Percentiles rank a stretch among this genome's conserved stretches.
These are phyloP conservation scores for Poecilia wingei DNA, from an alignment of 2,797 vertebrate genomes.

Conservation along the genomic window DNA sequence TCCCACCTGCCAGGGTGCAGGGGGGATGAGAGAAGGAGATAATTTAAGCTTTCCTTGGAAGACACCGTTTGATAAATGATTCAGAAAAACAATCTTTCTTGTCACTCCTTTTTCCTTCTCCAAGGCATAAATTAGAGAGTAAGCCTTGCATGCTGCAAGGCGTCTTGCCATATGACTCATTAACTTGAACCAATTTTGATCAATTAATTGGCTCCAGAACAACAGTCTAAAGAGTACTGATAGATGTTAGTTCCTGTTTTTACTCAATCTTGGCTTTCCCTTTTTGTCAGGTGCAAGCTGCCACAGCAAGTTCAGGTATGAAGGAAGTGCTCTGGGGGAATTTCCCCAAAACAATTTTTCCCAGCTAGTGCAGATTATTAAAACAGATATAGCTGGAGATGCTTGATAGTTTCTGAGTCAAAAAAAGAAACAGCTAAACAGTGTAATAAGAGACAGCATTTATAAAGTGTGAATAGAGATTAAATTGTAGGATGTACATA, in stretches of 20 bases:
- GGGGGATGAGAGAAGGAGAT: neutral
- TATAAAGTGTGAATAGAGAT: neutral
- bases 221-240: neutral
- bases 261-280: neutral
- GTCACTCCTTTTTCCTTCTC: neutral
- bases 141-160: neutral
- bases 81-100: neutral
- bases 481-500: neutral
- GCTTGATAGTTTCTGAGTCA: neutral
- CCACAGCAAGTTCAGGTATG: conserved; percentile 1
- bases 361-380: neutral
- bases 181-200: neutral
- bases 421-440: too few relatives aligned
- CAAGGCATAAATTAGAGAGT: neutral
- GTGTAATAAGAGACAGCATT: neutral
- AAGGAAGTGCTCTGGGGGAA: neutral
- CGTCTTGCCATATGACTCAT: neutral
- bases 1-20: neutral
- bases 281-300: conserved; percentile 2
- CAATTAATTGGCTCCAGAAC: neutral
- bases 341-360: neutral
- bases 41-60: neutral
- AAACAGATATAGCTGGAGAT: neutral
- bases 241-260: neutral
- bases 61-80: neutral